phyloP scores from a whole-genome alignment of 2,113 vertebrate species.

The Polypterus senegalus region DNA sequence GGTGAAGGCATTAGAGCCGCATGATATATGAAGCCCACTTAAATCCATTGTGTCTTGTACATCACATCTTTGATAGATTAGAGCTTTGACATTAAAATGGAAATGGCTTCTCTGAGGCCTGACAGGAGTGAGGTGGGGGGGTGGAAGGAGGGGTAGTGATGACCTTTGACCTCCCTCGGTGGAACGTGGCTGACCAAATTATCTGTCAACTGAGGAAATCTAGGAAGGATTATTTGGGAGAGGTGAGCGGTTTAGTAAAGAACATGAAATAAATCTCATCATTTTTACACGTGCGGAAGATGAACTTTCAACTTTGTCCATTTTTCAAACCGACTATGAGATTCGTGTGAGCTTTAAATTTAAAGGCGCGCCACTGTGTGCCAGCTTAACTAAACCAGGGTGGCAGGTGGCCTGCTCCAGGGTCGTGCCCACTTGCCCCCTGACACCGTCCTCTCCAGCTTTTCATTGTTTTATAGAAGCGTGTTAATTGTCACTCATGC shows the following conservation, averaged over 20 bases:
- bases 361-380: too few species aligned
- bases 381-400: too few species aligned
- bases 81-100: conserved; percentile 97
- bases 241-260: conserved; percentile 12
- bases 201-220: conserved; percentile 76
- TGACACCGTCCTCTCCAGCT: too few species aligned
- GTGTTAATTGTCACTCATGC: too few species aligned
- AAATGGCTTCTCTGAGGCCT: conserved; percentile 82
- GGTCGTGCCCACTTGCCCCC: too few species aligned
- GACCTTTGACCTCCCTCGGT: conserved; percentile 73
- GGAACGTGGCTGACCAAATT: conserved; percentile 75
- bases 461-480: too few species aligned
- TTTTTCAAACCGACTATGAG: too few species aligned
- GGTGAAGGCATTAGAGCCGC: conserved; percentile 73
- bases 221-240: conserved; percentile 58
- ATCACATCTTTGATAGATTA: conserved; percentile 90
- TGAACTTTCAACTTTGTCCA: too few species aligned
- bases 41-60: conserved; percentile 82
- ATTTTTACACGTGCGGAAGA: too few species aligned
- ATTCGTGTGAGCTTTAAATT: too few species aligned
- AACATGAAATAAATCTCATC: too few species aligned
- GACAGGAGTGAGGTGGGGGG: conserved; percentile 54
- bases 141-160: neutral
- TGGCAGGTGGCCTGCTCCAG: too few species aligned
- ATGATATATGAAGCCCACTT: conserved; percentile 86